Conservation (phyloP, 2,888 invertebrate genomes). For the Drosophila merina region DNA sequence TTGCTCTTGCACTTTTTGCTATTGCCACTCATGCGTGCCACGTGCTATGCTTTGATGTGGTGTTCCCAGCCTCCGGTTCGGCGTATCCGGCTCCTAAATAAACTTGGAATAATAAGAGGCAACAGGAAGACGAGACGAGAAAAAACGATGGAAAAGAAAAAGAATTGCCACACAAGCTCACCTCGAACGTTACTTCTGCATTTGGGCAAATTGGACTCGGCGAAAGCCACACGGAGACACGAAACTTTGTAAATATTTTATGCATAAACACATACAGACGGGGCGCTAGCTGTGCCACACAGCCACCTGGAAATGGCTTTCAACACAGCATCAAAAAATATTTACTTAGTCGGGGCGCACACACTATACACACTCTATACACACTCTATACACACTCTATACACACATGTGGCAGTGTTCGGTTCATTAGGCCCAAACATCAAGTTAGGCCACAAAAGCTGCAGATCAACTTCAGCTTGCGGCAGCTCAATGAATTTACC, state of each 20-base stretch:
- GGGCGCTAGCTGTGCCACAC: constrained; percentile 4
- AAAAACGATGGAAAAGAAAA: constrained; percentile 28
- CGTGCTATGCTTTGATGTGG: constrained; percentile 76
- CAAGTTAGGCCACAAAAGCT: constrained; percentile 60
- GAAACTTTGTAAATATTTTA: constrained; percentile 74
- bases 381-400: constrained; percentile 17
- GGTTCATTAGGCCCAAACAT: constrained; percentile 70
- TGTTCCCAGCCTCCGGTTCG: constrained; percentile 39
- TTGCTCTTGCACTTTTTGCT: constrained; percentile 63
- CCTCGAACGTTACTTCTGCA: constrained; percentile 69
- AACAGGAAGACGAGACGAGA: constrained; percentile 24
- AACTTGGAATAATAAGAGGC: constrained; percentile 74
- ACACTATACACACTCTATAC: constrained; percentile 12
- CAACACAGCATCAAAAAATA: constrained; percentile 75
- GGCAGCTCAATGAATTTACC: constrained; percentile 57
- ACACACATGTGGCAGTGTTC: constrained; percentile 20
- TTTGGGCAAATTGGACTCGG: constrained; percentile 74
- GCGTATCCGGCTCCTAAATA: constrained; percentile 61
- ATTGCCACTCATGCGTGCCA: constrained; percentile 76
- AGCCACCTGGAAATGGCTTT: constrained; percentile 69
- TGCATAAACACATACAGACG: constrained; percentile 67
- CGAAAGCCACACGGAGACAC: constrained; percentile 59
- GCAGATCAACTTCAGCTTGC: constrained; percentile 56
- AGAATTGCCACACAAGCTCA: constrained; percentile 54
- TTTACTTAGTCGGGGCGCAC: constrained; percentile 57